Evolutionary conservation across 2,113 vertebrate species (phyloP), one percentile per base, ranked within the genome.

Genomic region (Piprites chloris): DNA sequence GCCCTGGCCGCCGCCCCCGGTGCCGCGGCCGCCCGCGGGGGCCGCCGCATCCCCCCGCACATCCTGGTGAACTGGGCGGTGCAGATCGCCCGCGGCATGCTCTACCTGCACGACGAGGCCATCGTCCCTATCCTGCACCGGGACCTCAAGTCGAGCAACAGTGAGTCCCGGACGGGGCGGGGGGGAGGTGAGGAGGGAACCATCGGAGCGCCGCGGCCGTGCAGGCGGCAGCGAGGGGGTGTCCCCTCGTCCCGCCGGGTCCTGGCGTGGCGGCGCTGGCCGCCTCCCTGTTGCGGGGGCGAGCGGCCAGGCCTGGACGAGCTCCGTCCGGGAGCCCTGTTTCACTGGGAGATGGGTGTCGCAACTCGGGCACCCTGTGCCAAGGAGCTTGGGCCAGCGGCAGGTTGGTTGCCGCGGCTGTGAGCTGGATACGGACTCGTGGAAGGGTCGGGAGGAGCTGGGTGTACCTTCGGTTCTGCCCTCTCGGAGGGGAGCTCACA

Each of bases 71-170:
- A 99, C 97, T 99, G 99, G 99, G 99, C 99, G 0, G 98, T 99
- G 88, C 99, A 99, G 97, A 99, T 99, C 37, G 99, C 99, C 90
- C 98, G 98, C 32, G 99, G 99, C 85, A 99, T 99, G 99, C 98
- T 98, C 61, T 99, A 99, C 96, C 98, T 99, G 61, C 99, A 99
- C 94, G 98, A 99, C 96, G 98, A 99, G 94, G 99, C 99, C 30
- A 97, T 98, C 46, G 99, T 99, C 49, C 97, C 99, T 81, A 99
- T 99, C 69, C 98, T 99, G 81, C 99, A 99, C 78, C 98, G 99
- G 6, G 99, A 99, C 97, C 98, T 99, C 85, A 99, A 99, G 96
- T 99, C 99, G 88, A 99, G 99, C 98, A 99, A 99, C 98, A 98
- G 99, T 99, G 98, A 99, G 99, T 96, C 12, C 30, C 32, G 20